A percentile compares a stretch with the other conserved stretches of the same genome.
Conservation (phyloP, 2,888 invertebrate genomes). For the Syrphus vitripennis region DNA sequence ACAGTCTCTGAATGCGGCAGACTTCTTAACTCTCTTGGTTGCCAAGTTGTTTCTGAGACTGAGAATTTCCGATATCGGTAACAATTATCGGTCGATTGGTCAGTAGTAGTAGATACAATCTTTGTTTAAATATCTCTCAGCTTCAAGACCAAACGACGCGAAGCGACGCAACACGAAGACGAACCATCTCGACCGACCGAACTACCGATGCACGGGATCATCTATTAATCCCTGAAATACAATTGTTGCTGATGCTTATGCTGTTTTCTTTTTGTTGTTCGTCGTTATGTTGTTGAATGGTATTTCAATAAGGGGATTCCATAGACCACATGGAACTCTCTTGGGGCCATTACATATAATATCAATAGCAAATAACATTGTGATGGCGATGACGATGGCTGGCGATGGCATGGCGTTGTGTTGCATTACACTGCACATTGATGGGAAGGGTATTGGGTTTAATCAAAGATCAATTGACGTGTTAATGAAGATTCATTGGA, state of each 20-base stretch:
- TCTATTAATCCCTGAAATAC: slow-evolving; percentile 55
- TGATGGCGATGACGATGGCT: background rate
- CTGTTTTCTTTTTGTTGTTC: background rate
- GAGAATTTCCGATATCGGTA: slow-evolving; percentile 39
- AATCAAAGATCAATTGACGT: slow-evolving; percentile 54
- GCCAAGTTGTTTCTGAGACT: slow-evolving; percentile 1
- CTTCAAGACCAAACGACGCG: slow-evolving; percentile 12
- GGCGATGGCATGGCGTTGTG: too few relatives aligned
- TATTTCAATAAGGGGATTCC: slow-evolving; percentile 31
- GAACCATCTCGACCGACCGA: background rate
- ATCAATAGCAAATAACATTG: background rate
- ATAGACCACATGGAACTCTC: slow-evolving; percentile 26
- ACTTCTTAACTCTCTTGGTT: slow-evolving; percentile 4
- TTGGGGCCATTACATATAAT: slow-evolving; percentile 2
- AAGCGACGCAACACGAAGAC: too few relatives aligned
- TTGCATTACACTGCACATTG: background rate
- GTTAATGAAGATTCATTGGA: slow-evolving; percentile 67
- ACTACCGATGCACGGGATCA: slow-evolving; percentile 32
- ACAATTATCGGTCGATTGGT: slow-evolving; percentile 66
- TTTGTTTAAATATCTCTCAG: slow-evolving; percentile 29
- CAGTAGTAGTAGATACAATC: slow-evolving; percentile 53
- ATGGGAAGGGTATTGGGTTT: slow-evolving; percentile 23
- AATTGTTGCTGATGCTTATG: background rate
- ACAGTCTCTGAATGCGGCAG: slow-evolving; percentile 18
- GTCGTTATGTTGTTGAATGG: background rate